A percentile compares a stretch with the other conserved stretches of the same genome.
Conservation (phyloP, 1,140 invertebrate species). For the Drosophila sucinea region DNA sequence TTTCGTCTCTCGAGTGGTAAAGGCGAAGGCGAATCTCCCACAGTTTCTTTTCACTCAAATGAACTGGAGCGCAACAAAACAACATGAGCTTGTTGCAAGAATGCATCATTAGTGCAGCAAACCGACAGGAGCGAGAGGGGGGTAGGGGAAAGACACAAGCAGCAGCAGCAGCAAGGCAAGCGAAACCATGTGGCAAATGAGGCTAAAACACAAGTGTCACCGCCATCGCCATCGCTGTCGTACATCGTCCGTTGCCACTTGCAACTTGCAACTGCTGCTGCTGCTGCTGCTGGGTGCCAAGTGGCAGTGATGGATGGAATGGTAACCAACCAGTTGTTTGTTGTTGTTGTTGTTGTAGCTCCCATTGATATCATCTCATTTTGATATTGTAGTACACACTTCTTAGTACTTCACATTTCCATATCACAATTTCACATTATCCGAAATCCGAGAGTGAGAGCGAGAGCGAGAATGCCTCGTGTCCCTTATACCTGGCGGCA, state of each 20-base stretch:
- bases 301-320: conserved; percentile 63
- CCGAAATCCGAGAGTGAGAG: no score
- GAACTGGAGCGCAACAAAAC: conserved; percentile 58
- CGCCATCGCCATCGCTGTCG: conserved; percentile 28
- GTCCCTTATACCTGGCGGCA: conserved; percentile 52
- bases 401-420: background rate
- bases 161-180: conserved; percentile 30
- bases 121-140: conserved; percentile 26
- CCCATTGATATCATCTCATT: conserved; percentile 23
- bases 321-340: background rate
- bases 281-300: conserved; percentile 11
- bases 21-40: conserved; percentile 8
- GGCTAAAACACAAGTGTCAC: conserved; percentile 66
- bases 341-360: conserved; percentile 10
- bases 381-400: background rate
- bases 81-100: conserved; percentile 54
- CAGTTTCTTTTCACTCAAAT: conserved; percentile 50
- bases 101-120: conserved; percentile 72
- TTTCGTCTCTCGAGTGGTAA: conserved; percentile 46
- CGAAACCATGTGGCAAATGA: conserved; percentile 72
- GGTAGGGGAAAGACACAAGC: conserved; percentile 17
- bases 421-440: no score
- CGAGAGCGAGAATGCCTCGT: conserved; percentile 21
- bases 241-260: background rate
- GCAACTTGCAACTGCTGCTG: background rate